These are phyloP conservation scores for Chionodraco myersi DNA, from an alignment of 2,113 vertebrate species.

Conservation along the genomic window DNA sequence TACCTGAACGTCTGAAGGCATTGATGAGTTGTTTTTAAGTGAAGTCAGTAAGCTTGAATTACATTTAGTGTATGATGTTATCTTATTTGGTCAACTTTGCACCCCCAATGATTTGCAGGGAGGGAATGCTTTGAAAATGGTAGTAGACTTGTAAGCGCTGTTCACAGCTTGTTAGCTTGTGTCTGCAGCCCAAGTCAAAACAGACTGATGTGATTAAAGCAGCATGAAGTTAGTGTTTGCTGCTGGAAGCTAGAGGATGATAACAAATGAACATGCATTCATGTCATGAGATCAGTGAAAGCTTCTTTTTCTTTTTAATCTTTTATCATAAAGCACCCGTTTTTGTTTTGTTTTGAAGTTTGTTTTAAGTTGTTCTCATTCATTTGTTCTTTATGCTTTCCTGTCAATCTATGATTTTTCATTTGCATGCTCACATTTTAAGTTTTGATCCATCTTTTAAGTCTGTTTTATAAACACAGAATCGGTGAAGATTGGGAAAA, in stretches of 20 bases:
- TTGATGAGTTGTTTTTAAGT: not conserved
- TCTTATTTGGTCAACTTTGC: not conserved
- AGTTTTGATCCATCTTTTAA: no score
- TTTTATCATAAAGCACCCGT: no score
- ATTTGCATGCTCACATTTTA: no score
- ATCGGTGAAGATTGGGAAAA: no score
- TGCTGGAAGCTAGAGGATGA: constrained; percentile 16
- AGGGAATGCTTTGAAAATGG: not conserved
- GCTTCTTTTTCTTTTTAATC: no score
- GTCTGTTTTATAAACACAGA: no score
- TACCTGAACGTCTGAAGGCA: not conserved
- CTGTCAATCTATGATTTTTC: no score
- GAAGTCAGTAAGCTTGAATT: not conserved
- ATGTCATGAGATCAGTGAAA: not conserved
- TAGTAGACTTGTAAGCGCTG: not conserved
- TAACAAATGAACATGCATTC: not conserved
- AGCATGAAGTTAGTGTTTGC: constrained; percentile 45
- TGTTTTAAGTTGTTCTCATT: no score
- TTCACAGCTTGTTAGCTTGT: not conserved
- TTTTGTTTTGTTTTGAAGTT: no score
- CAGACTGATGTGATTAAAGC: constrained; percentile 12
- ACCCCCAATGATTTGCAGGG: not conserved
- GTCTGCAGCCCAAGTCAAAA: constrained; percentile 31
- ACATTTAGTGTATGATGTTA: constrained; percentile 2
- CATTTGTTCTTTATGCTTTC: no score